These are phyloP conservation scores for Onthophagus taurus DNA, from an alignment of 1,140 invertebrate genomes.

Conservation along the genomic window DNA sequence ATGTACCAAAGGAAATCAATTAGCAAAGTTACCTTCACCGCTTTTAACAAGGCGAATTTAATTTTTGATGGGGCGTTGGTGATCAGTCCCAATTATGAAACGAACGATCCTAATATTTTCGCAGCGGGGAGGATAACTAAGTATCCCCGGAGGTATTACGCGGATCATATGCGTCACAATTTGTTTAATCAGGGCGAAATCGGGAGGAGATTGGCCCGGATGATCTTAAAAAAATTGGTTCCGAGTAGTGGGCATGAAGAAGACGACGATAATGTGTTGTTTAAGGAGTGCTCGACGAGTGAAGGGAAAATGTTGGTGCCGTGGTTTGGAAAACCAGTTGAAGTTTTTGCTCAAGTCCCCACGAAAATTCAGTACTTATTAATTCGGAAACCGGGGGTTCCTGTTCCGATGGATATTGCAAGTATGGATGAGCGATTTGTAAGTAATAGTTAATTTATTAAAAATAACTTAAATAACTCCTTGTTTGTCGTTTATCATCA, in stretches of 20 bases:
- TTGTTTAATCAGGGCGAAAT: slow-evolving; percentile 21
- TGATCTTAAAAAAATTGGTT: slow-evolving; percentile 24
- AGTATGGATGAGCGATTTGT: slow-evolving; percentile 29
- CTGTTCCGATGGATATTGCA: slow-evolving; percentile 32
- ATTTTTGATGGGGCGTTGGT: slow-evolving; percentile 62
- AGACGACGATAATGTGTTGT: not conserved
- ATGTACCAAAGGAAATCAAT: slow-evolving; percentile 41
- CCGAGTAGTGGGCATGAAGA: slow-evolving; percentile 16
- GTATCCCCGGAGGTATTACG: slow-evolving; percentile 44
- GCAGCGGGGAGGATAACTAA: slow-evolving; percentile 58
- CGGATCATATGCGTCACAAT: slow-evolving; percentile 38
- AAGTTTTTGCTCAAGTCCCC: slow-evolving; percentile 37
- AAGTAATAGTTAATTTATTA: slow-evolving; percentile 9
- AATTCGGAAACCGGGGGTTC: slow-evolving; percentile 39
- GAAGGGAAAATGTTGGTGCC: slow-evolving; percentile 21
- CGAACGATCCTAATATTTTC: slow-evolving; percentile 58
- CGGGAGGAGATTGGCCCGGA: slow-evolving; percentile 23
- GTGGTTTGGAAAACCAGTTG: slow-evolving; percentile 32
- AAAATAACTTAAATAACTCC: not conserved
- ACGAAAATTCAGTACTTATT: slow-evolving; percentile 41
- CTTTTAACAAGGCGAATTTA: slow-evolving; percentile 54
- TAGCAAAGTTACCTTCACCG: slow-evolving; percentile 37
- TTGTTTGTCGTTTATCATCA: not conserved
- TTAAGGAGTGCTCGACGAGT: not conserved
- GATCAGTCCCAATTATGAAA: slow-evolving; percentile 55